These are phyloP conservation scores for Rhagium mordax DNA, from an alignment of 2,888 invertebrate genomes.

Conservation along the genomic window DNA sequence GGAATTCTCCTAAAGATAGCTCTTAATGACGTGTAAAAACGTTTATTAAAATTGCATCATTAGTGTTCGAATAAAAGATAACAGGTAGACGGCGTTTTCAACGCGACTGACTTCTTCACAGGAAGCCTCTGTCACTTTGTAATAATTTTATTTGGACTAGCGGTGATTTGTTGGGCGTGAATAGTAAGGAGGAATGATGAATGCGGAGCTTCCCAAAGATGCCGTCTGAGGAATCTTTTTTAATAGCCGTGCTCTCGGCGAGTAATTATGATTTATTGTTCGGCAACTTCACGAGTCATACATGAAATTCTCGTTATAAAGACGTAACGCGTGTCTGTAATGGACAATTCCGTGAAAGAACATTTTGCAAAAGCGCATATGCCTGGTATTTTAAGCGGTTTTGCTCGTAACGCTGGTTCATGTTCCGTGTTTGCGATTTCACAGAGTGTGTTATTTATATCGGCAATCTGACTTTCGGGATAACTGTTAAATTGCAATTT, in stretches of 20 bases:
- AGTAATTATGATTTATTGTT: conserved; percentile 58
- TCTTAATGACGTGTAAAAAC: background rate
- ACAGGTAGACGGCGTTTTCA: background rate
- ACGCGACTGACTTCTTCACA: background rate
- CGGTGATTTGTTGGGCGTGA: conserved; percentile 8
- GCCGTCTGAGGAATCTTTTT: conserved; percentile 25
- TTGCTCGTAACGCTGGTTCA: conserved; percentile 1
- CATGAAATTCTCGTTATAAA: conserved; percentile 57
- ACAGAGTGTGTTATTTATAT: background rate
- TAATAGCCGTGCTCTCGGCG: conserved; percentile 40
- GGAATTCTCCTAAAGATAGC: background rate
- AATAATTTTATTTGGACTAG: conserved; percentile 6
- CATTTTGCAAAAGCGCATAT: conserved; percentile 33
- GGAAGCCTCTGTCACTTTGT: background rate
- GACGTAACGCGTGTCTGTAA: conserved; percentile 57
- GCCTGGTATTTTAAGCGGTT: conserved; percentile 14
- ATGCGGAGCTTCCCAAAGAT: conserved; percentile 6
- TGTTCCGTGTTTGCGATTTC: background rate
- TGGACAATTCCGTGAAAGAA: conserved; percentile 50
- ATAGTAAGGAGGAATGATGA: conserved; percentile 11
- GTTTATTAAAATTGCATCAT: background rate
- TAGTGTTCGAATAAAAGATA: conserved; percentile 8
- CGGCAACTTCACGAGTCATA: conserved; percentile 54
- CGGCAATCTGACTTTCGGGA: background rate
- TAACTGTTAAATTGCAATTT: background rate